phyloP scores from a whole-genome alignment of 2,113 vertebrate species.

The Bothrops jararaca region DNA sequence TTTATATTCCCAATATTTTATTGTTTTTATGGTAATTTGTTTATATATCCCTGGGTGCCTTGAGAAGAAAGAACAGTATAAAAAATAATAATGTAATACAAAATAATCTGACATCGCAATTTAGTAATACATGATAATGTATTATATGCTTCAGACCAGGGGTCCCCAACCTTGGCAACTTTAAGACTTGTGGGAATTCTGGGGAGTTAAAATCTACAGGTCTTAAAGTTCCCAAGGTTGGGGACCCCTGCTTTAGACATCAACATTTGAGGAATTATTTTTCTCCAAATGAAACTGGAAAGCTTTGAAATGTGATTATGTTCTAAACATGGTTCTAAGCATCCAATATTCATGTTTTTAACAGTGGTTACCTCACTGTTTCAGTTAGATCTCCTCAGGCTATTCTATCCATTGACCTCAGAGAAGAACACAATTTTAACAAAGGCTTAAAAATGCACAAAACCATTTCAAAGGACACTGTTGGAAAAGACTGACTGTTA shows the following conservation, averaged over 20 bases:
- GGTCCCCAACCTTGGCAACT: no score
- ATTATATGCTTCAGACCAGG: background rate
- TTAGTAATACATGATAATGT: background rate
- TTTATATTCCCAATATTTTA: background rate
- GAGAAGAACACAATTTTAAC: background rate
- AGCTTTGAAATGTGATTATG: background rate
- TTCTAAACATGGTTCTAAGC: background rate
- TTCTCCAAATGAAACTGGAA: background rate
- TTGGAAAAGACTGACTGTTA: conserved; percentile 46
- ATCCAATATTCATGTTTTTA: background rate
- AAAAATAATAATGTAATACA: background rate
- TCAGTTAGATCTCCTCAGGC: background rate
- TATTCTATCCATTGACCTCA: background rate
- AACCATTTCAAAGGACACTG: conserved; percentile 57
- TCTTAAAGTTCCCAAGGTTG: no score
- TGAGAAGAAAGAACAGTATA: background rate
- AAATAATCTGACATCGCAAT: background rate
- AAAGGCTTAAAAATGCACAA: conserved; percentile 1
- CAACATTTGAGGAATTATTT: background rate
- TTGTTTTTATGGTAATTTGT: background rate
- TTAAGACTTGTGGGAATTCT: no score
- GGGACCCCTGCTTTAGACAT: background rate
- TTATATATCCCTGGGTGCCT: background rate
- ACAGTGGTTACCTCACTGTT: background rate
- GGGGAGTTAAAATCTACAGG: no score